Percentiles rank a stretch among this genome's conserved stretches.
These are phyloP conservation scores for Eupleurogrammus muticus DNA, from an alignment of 2,797 vertebrate species.

Conservation along the genomic window DNA sequence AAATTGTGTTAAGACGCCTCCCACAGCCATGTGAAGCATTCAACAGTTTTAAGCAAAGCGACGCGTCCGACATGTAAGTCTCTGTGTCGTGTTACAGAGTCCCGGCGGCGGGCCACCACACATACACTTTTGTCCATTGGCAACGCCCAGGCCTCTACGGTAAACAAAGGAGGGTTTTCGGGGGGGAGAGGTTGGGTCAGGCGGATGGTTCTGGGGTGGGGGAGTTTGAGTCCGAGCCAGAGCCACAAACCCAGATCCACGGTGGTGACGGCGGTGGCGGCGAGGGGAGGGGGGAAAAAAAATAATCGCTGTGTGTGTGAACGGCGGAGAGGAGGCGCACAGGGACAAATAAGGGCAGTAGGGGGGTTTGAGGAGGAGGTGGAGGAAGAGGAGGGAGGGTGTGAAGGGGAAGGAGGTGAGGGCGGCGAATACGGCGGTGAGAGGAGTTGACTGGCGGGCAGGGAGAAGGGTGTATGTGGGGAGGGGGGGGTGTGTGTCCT, in stretches of 20 bases:
- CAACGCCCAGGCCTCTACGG: constrained; percentile 55
- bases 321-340: constrained; percentile 80
- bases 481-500: constrained; percentile 55
- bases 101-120: constrained; percentile 57
- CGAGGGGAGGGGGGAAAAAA: constrained; percentile 45
- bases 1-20: constrained; percentile 33
- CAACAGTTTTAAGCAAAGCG: constrained; percentile 61
- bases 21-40: constrained; percentile 53
- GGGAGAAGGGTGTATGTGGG: constrained; percentile 40
- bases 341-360: constrained; percentile 67
- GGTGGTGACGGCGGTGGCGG: constrained; percentile 78
- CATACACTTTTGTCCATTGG: constrained; percentile 59
- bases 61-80: constrained; percentile 56
- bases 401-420: constrained; percentile 35
- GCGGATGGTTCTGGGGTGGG: constrained; percentile 74
- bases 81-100: constrained; percentile 52
- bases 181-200: constrained; percentile 53
- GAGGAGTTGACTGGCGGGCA: constrained; percentile 68
- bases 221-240: constrained; percentile 67
- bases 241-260: constrained; percentile 76
- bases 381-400: constrained; percentile 21
- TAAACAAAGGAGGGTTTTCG: constrained; percentile 43
- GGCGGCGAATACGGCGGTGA: constrained; percentile 81
- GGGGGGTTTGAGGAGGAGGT: constrained; percentile 34
- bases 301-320: constrained; percentile 73